Conservation (phyloP, 2,797 vertebrate species). For the Myotis findleyi region DNA sequence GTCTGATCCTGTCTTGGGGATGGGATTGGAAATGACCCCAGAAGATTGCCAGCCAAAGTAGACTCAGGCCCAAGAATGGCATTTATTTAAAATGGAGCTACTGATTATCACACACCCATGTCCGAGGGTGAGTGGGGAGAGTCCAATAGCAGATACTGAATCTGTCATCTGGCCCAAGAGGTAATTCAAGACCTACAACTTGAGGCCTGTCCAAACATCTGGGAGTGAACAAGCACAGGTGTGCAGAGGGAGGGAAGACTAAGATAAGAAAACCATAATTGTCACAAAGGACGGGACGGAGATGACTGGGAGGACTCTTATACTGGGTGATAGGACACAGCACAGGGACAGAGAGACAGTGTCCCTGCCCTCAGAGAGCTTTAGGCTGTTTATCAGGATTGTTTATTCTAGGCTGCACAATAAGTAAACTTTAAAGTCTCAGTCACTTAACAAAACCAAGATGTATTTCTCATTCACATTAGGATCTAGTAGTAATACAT, state of each 20-base stretch:
- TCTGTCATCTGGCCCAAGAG: not conserved
- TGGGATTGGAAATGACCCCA: not conserved
- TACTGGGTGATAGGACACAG: not conserved
- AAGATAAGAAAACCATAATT: not conserved
- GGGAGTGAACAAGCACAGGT: not conserved
- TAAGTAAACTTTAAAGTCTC: not conserved
- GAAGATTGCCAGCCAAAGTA: not conserved
- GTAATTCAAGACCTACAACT: not conserved
- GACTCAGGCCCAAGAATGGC: not conserved
- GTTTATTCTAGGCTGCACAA: not conserved
- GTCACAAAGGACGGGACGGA: not conserved
- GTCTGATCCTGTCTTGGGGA: not conserved
- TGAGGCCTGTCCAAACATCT: not conserved
- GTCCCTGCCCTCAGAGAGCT: too few species aligned
- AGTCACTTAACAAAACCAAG: not conserved
- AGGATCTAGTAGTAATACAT: not conserved
- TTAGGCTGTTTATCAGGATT: not conserved
- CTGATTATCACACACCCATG: too few species aligned
- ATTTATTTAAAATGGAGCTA: not conserved
- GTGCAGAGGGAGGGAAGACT: fast-evolving
- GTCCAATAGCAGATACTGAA: not conserved
- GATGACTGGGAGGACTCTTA: not conserved
- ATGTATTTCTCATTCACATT: not conserved
- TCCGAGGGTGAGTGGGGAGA: not conserved
- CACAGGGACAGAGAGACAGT: not conserved